A percentile compares a stretch with the other conserved stretches of the same genome.
Evolutionary conservation across 2,888 invertebrate species (phyloP).

Genomic region (Penaeus monodon): DNA sequence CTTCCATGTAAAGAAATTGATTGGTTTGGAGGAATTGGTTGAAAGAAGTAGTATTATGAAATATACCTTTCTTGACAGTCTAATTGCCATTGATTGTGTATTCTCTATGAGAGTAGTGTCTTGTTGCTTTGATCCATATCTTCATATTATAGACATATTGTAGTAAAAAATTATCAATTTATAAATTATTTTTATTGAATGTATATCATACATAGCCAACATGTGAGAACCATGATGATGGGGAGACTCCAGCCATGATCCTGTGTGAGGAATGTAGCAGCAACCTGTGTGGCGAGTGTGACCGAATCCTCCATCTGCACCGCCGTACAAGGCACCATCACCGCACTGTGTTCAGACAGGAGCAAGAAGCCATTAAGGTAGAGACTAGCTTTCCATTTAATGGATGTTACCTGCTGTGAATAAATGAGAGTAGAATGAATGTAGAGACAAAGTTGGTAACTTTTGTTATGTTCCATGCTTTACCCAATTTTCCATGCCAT

Average conservation of each 20-base stretch:
- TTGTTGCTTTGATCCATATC: not conserved
- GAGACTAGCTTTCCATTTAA: not conserved
- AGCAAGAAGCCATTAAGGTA: slow-evolving; percentile 87
- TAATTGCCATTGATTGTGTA: too few species aligned
- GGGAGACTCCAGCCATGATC: slow-evolving; percentile 90
- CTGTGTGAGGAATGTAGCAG: slow-evolving; percentile 93
- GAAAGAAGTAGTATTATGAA: too few species aligned
- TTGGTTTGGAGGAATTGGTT: too few species aligned
- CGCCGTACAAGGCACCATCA: slow-evolving; percentile 87
- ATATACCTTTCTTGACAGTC: too few species aligned
- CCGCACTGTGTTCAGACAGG: slow-evolving; percentile 90
- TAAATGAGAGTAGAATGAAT: not conserved
- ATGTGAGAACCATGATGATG: slow-evolving; percentile 97
- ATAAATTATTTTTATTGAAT: not conserved
- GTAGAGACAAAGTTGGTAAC: not conserved
- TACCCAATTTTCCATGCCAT: not conserved
- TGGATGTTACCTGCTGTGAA: not conserved
- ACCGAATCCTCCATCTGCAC: slow-evolving; percentile 93
- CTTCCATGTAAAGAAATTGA: not conserved
- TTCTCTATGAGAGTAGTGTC: too few species aligned
- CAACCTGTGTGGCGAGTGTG: slow-evolving; percentile 95
- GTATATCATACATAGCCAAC: slow-evolving; percentile 75
- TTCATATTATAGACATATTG: not conserved
- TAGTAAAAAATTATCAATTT: not conserved
- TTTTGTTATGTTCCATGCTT: not conserved